Conservation (phyloP, 2,888 invertebrate genomes). For the Polydrusus tereticollis region DNA sequence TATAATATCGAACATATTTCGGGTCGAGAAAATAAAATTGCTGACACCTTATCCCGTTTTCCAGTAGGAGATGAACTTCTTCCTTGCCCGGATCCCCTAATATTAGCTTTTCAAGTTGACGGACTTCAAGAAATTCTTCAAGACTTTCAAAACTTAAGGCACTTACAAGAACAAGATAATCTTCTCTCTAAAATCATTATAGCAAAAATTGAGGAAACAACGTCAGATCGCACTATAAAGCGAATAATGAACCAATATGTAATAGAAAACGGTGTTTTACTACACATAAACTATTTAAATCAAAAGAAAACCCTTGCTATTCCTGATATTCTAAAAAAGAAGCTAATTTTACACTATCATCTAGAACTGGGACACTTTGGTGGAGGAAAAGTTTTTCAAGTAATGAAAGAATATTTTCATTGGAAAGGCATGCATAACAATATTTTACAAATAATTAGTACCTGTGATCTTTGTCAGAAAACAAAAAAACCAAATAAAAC, state of each 20-base stretch:
- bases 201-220: neutral
- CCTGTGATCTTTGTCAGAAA: conserved; percentile 22
- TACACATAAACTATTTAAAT: neutral
- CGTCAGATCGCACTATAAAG: neutral
- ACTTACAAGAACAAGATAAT: neutral
- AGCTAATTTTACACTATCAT: conserved; percentile 14
- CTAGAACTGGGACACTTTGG: conserved; percentile 20
- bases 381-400: neutral
- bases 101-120: neutral
- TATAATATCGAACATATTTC: neutral
- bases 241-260: neutral
- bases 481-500: conserved; percentile 10
- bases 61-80: neutral
- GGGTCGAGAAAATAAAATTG: neutral
- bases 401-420: conserved; percentile 7
- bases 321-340: conserved; percentile 1
- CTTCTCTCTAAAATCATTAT: neutral
- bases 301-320: neutral
- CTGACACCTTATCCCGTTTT: neutral
- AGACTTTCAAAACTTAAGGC: neutral
- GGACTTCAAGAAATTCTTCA: neutral
- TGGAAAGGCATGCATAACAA: conserved; percentile 3
- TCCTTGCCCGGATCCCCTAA: neutral
- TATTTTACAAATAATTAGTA: neutral
- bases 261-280: neutral